These are phyloP conservation scores for Ctenopoma kingsleyae DNA, from an alignment of 2,797 vertebrate species.

Conservation along the genomic window DNA sequence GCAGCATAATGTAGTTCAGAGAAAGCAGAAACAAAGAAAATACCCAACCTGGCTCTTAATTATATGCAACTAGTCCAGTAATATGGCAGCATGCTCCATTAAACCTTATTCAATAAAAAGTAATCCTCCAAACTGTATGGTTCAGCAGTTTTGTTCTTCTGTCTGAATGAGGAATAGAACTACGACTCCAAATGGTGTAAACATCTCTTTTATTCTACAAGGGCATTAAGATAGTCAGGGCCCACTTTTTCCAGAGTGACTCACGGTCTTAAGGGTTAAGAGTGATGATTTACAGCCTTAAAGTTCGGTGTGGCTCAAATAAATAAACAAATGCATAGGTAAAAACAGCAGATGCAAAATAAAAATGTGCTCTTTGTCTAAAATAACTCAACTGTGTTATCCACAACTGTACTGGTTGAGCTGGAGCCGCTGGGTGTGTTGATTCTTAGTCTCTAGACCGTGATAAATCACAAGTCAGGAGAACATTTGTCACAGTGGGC, in stretches of 20 bases:
- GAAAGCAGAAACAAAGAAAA: conserved; percentile 3
- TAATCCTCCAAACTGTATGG: conserved; percentile 12
- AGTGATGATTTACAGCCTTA: neutral
- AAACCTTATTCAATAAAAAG: conserved; percentile 50
- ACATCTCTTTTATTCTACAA: conserved; percentile 34
- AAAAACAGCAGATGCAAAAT: neutral
- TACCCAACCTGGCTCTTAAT: conserved; percentile 23
- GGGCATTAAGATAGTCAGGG: conserved; percentile 36
- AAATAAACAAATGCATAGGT: neutral
- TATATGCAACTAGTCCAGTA: conserved; percentile 19
- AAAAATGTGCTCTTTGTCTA: neutral
- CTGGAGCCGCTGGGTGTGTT: conserved; percentile 32
- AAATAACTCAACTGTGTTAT: conserved; percentile 39
- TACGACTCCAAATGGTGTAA: conserved; percentile 30
- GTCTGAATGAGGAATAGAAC: conserved; percentile 45
- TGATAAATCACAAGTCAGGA: conserved; percentile 72
- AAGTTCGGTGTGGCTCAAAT: neutral
- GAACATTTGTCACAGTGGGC: conserved; percentile 72
- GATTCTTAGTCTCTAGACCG: conserved; percentile 40
- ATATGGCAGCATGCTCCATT: conserved; percentile 35
- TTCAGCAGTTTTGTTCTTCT: conserved; percentile 53
- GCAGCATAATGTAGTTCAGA: neutral
- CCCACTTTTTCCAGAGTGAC: conserved; percentile 12
- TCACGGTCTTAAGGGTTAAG: conserved; percentile 26
- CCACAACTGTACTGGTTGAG: conserved; percentile 21